Percentiles rank a stretch among this genome's conserved stretches.
Evolutionary conservation across 2,113 vertebrate genomes (phyloP).

Genomic region (Crocuta crocuta): DNA sequence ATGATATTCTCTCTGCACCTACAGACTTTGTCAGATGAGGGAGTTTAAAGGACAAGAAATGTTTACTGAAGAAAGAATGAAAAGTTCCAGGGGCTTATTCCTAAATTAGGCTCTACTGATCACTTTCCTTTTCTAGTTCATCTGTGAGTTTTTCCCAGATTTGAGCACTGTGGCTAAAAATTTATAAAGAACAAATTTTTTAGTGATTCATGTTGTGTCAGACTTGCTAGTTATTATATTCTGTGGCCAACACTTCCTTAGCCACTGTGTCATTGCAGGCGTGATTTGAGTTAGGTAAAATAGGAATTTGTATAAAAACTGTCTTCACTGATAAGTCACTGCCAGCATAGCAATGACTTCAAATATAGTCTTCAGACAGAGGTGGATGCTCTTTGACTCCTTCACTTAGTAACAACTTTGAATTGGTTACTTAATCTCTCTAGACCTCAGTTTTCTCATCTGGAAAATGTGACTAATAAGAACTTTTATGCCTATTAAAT

Average conservation of each 20-base stretch:
- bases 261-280: neutral
- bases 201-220: neutral
- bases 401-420: neutral
- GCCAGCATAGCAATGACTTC: neutral
- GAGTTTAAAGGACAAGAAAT: slow-evolving; percentile 17
- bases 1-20: neutral
- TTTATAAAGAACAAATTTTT: neutral
- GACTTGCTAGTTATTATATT: neutral
- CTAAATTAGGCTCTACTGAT: neutral
- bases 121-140: neutral
- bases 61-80: slow-evolving; percentile 24
- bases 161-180: slow-evolving; percentile 16
- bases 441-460: neutral
- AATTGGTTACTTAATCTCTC: neutral
- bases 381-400: neutral
- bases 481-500: neutral
- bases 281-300: neutral
- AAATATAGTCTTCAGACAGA: neutral
- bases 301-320: neutral
- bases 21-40: neutral
- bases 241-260: neutral
- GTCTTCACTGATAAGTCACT: neutral
- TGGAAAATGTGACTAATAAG: neutral
- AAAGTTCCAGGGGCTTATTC: slow-evolving; percentile 6
- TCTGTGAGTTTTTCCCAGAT: neutral